Conservation (phyloP, 2,888 invertebrate species). For the Agrochola circellaris region DNA sequence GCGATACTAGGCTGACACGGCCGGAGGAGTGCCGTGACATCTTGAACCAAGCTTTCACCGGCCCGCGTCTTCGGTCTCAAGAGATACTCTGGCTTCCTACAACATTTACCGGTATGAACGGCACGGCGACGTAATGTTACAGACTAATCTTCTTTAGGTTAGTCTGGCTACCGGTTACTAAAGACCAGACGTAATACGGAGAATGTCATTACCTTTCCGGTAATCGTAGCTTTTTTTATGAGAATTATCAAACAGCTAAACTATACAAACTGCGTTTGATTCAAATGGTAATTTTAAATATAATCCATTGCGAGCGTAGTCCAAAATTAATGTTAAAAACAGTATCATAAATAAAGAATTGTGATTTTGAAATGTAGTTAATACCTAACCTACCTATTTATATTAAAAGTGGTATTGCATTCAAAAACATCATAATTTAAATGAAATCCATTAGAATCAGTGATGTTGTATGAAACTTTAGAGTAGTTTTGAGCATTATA, state of each 20-base stretch:
- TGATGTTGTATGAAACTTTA: slow-evolving; percentile 8
- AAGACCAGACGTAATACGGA: slow-evolving; percentile 14
- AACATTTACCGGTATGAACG: slow-evolving; percentile 13
- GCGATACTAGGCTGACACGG: slow-evolving; percentile 68
- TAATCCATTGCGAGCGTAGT: neutral
- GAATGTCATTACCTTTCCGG: slow-evolving; percentile 9
- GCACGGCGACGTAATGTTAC: slow-evolving; percentile 20
- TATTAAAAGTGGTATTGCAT: slow-evolving; percentile 12
- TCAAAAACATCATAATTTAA: slow-evolving; percentile 17
- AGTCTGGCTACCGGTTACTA: slow-evolving; percentile 15
- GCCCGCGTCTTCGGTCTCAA: slow-evolving; percentile 69
- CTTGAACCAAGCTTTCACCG: slow-evolving; percentile 88
- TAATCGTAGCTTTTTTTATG: neutral
- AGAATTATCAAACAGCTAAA: neutral
- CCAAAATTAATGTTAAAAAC: neutral
- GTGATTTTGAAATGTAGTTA: neutral
- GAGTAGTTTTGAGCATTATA: slow-evolving; percentile 1
- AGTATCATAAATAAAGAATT: neutral
- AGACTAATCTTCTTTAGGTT: slow-evolving; percentile 29
- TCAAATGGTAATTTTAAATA: neutral
- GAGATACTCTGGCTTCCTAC: slow-evolving; percentile 43
- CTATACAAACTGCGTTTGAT: neutral
- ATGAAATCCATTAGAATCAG: slow-evolving; percentile 20
- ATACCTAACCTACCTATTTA: neutral
- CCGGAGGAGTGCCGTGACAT: slow-evolving; percentile 78